A percentile compares a stretch with the other conserved stretches of the same genome.
Conservation (phyloP, 2,113 vertebrate genomes). For the Numida meleagris region DNA sequence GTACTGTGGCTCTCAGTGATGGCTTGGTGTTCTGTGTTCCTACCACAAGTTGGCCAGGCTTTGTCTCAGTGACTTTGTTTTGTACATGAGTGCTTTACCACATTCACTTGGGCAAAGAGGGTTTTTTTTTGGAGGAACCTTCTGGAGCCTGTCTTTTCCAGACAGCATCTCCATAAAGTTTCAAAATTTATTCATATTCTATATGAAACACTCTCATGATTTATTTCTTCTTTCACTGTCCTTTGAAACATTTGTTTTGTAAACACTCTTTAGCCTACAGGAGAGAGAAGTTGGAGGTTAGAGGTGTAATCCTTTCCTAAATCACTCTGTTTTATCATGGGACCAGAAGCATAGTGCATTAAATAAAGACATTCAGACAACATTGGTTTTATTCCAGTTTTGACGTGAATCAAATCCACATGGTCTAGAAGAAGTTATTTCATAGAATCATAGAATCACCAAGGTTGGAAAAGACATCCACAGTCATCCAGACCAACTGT, state of each 20-base stretch:
- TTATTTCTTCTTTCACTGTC: not conserved
- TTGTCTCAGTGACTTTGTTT: not conserved
- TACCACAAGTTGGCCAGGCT: not conserved
- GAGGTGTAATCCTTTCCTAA: not conserved
- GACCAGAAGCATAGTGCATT: not conserved
- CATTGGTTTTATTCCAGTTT: not conserved
- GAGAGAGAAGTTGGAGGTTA: not conserved
- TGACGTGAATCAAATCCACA: not conserved
- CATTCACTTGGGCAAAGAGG: not conserved
- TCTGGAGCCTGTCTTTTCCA: not conserved
- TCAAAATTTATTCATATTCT: not conserved
- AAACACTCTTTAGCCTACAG: not conserved
- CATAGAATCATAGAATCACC: no score
- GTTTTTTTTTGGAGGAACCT: not conserved
- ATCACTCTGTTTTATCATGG: not conserved
- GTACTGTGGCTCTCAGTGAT: not conserved
- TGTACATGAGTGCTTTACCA: not conserved
- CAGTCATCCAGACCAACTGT: no score
- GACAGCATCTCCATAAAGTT: not conserved
- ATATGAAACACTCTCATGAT: not conserved
- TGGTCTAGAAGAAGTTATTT: not conserved
- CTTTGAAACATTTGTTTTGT: not conserved
- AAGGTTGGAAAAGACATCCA: no score
- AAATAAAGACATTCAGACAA: not conserved
- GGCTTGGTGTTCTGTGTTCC: not conserved